A percentile compares a stretch with the other conserved stretches of the same genome.
These are phyloP conservation scores for Chaetodon trifascialis DNA, from an alignment of 2,113 vertebrate species.

Conservation along the genomic window DNA sequence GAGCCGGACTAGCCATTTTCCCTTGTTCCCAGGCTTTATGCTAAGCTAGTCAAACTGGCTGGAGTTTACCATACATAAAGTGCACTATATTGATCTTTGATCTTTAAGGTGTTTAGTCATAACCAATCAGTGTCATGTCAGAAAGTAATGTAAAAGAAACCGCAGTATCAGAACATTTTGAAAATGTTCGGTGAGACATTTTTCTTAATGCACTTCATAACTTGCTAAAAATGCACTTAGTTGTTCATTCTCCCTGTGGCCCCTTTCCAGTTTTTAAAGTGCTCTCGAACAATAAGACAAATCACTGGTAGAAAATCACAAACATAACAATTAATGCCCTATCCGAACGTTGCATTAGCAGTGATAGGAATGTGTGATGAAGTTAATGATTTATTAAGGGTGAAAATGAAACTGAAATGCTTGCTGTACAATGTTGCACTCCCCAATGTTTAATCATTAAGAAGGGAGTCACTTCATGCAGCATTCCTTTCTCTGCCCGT, in stretches of 20 bases:
- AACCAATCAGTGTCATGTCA: neutral
- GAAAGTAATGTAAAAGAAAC: constrained; percentile 2
- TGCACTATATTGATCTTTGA: neutral
- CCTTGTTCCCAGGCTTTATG: neutral
- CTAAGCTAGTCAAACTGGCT: neutral
- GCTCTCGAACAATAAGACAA: neutral
- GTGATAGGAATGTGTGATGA: neutral
- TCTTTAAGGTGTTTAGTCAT: neutral
- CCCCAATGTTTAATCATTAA: constrained; percentile 71
- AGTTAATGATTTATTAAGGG: constrained; percentile 47
- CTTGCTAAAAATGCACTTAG: constrained; percentile 31
- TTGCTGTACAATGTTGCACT: constrained; percentile 1
- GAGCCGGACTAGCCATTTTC: neutral
- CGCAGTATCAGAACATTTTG: constrained; percentile 5
- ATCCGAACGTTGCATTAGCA: neutral
- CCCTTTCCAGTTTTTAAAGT: neutral
- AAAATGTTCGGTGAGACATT: neutral
- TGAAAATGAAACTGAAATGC: constrained; percentile 32
- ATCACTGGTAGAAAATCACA: neutral
- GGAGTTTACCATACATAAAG: neutral
- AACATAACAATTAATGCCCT: constrained; percentile 1
- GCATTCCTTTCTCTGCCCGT: constrained; percentile 61
- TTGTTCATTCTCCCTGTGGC: neutral
- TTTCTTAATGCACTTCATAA: constrained; percentile 26
- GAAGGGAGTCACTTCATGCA: constrained; percentile 47